phyloP scores from a whole-genome alignment of 1,140 invertebrate species.

The Belonocnema kinseyi region DNA sequence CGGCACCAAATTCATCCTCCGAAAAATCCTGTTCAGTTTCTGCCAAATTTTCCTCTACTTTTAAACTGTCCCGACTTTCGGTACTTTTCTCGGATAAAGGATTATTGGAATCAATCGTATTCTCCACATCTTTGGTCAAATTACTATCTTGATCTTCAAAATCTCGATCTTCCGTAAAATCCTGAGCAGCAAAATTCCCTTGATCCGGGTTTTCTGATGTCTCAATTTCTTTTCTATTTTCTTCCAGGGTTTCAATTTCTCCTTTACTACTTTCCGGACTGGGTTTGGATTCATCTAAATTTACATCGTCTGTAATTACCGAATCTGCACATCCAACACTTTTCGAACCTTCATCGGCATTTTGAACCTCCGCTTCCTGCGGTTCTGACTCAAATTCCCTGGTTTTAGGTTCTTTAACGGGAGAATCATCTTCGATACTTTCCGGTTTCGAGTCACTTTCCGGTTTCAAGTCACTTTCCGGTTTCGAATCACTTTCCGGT shows the following conservation, averaged over 20 bases:
- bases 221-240: neutral
- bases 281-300: no score
- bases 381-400: no score
- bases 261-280: neutral
- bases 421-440: no score
- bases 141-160: neutral
- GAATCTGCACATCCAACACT: no score
- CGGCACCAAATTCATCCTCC: neutral
- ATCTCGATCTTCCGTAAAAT: neutral
- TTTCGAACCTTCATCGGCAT: no score
- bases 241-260: neutral
- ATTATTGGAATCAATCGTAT: neutral
- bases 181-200: neutral
- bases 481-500: no score
- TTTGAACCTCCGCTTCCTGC: no score
- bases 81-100: neutral
- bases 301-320: no score
- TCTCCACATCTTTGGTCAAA: neutral
- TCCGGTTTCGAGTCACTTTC: no score
- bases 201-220: neutral
- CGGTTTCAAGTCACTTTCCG: no score
- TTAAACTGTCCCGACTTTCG: slow-evolving; percentile 2
- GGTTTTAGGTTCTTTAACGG: no score
- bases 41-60: slow-evolving; percentile 9
- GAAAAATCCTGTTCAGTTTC: neutral